Base-by-base conservation (phyloP, 2,888 invertebrate genomes). In the Thalpophila matura region DNA sequence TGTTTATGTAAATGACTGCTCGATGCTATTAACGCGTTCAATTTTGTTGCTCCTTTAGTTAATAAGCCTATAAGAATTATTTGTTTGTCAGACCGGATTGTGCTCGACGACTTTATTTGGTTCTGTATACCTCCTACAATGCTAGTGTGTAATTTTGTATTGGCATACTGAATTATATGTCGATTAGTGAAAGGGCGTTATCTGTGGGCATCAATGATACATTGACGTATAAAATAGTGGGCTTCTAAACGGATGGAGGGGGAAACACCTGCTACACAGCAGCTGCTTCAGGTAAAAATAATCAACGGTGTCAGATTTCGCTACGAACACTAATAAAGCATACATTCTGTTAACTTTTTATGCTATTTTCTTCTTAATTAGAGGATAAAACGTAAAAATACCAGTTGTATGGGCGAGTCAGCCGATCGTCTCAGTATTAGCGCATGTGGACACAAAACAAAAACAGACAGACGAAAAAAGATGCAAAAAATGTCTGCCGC, bases 401-500 rank as follows among this genome's bases (percentile, higher is more conserved):
- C 59, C 47, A 55, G 59, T 54, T 60, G 56, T 72, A 67, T 64
- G 67, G 56, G 46, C 60, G 62, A 74, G 63, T 61, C 65, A 64
- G 65, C 60, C 64, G 72, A 65, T 74, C 66, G 71, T 73, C 66
- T 83, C 84, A 85, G 88, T 87, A 89, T 91, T 88, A 90, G 90
- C 86, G 88, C 84, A 88, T 87, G 90, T 85, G 89, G 88, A 89
- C 84, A 83, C 80, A 86, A 85, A 85, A 88, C 83, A 88, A 87
- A 77, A 84, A 86, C 79, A 77, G 77, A 83, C 82, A 80, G 84
- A 85, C 84, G 86, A 83, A 89, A 88, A 89, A 89, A 86, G 70
- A 80, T 83, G 85, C 87, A 91, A 91, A 93, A 91, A 92, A 89
- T 88, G 91, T 90, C 87, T 86, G 91, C 90, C 88, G 88, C 86